Evolutionary conservation across 2,797 vertebrate species (phyloP).

Genomic region (Sarcoramphus papa): DNA sequence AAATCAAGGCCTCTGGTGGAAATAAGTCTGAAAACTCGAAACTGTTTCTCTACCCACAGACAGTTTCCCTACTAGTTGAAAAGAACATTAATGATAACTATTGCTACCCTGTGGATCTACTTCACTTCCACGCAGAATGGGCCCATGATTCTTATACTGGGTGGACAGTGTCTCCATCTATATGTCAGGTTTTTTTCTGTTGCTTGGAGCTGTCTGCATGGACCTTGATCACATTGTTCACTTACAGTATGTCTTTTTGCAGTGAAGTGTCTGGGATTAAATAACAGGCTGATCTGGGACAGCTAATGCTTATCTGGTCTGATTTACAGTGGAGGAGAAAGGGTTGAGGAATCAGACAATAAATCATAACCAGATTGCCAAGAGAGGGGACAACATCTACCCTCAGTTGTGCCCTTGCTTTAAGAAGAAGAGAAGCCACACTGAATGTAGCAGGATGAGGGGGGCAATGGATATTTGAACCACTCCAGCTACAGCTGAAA

Average conservation of each 20-base stretch:
- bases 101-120: background rate
- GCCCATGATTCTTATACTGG: background rate
- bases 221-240: accelerated
- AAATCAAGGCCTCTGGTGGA: background rate
- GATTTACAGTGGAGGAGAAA: background rate
- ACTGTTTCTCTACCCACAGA: background rate
- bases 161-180: background rate
- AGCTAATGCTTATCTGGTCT: background rate
- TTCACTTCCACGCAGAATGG: background rate
- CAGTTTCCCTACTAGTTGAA: background rate
- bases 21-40: background rate
- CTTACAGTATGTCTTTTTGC: background rate
- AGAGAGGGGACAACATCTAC: background rate
- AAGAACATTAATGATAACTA: background rate
- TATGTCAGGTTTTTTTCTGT: background rate
- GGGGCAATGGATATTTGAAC: background rate
- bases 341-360: background rate
- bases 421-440: background rate
- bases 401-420: background rate
- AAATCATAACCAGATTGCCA: background rate
- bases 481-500: background rate
- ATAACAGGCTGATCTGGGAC: background rate
- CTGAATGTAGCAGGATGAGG: background rate
- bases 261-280: background rate
- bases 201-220: background rate